Conservation (phyloP, 2,113 vertebrate species). For the Nansenia antarctica region DNA sequence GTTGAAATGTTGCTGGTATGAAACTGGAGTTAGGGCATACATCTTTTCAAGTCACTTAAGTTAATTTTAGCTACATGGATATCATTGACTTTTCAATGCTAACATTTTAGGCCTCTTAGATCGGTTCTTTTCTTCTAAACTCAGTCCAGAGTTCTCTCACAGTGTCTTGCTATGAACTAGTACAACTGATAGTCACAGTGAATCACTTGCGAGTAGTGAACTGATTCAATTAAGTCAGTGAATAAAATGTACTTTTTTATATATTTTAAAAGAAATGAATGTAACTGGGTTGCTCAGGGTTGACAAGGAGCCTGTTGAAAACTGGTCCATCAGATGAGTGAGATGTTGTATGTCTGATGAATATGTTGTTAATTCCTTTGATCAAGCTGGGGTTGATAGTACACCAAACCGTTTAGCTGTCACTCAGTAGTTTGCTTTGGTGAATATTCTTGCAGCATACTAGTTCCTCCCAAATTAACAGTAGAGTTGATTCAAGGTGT, state of each 20-base stretch:
- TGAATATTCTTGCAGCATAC: constrained; percentile 25
- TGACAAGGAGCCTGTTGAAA: constrained; percentile 84
- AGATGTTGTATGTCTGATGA: constrained; percentile 72
- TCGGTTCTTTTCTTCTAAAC: constrained; percentile 4
- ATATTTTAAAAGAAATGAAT: constrained; percentile 90
- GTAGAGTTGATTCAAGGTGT: constrained; percentile 16
- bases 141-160: not conserved
- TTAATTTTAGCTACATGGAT: constrained; percentile 37
- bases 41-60: constrained; percentile 32
- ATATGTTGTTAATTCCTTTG: constrained; percentile 76
- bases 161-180: not conserved
- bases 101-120: constrained; percentile 5
- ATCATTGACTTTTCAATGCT: constrained; percentile 22
- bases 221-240: constrained; percentile 59
- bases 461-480: constrained; percentile 1
- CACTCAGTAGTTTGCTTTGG: constrained; percentile 60
- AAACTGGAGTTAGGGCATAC: constrained; percentile 31
- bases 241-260: constrained; percentile 78
- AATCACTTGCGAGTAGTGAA: constrained; percentile 25
- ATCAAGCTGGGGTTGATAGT: constrained; percentile 63
- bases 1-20: constrained; percentile 61
- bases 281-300: constrained; percentile 93
- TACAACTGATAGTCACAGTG: not conserved
- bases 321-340: constrained; percentile 78
- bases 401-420: constrained; percentile 31